phyloP scores from a whole-genome alignment of 2,888 invertebrate genomes.

The Entomobrya proxima region DNA sequence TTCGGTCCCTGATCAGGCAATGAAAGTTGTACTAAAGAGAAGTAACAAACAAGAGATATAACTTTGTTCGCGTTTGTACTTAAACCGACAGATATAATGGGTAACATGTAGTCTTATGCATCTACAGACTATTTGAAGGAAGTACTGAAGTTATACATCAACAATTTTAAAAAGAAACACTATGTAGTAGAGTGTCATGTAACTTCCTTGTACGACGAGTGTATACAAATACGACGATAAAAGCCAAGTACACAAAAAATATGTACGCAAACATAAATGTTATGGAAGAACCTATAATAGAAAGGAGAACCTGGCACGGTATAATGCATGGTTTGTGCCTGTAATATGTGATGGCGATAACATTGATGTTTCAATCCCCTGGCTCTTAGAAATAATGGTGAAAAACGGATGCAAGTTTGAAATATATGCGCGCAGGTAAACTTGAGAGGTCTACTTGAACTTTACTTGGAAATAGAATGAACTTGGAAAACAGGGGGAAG shows the following conservation, averaged over 20 bases:
- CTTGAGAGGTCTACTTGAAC: slow-evolving; percentile 31
- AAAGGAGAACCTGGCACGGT: background rate
- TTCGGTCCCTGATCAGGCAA: background rate
- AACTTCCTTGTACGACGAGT: background rate
- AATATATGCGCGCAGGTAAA: slow-evolving; percentile 18
- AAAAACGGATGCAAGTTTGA: background rate
- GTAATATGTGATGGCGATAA: background rate
- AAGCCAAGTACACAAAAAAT: background rate
- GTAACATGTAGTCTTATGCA: background rate
- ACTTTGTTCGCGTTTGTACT: background rate
- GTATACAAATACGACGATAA: background rate
- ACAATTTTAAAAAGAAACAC: slow-evolving; percentile 13
- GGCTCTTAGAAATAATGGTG: slow-evolving; percentile 30
- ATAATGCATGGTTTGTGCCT: too few relatives aligned
- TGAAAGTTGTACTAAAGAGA: background rate
- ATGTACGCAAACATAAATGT: background rate
- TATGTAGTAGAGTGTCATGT: background rate
- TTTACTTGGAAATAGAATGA: background rate
- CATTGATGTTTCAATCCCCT: slow-evolving; percentile 39
- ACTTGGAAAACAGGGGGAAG: background rate
- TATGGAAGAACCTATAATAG: background rate
- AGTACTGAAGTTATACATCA: background rate
- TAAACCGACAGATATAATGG: background rate
- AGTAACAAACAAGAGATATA: background rate
- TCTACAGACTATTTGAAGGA: background rate